Base-by-base conservation (phyloP, 1,140 invertebrate species). In the Nebria ingens region DNA sequence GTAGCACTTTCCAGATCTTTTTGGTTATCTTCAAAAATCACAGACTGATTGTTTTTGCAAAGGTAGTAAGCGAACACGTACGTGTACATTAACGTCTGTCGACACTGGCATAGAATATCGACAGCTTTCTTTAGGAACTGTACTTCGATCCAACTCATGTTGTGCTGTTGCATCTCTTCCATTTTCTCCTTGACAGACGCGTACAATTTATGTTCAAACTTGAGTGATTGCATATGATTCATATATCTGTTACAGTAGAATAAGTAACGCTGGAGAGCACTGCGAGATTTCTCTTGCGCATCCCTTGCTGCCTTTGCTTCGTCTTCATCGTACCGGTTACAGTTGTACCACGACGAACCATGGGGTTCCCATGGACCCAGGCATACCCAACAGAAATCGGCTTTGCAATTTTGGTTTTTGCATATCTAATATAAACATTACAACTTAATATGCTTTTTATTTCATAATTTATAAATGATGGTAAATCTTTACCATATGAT, bases 101-200 rank as follows among this genome's bases (percentile, higher is more conserved):
- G 79, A 75, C 96, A 99, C 68, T 92, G 89, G 75, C 93, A 97
- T 21, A 99, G 79, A 69, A 98, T 94, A 75, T 98, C 95, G 51
- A 98, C 95, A 53, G 95, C 95, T 73, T 95, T 95, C 72, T 95
- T 95, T 58, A 97, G 76, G 74, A 97, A 97, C 80, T 97, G 93
- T 49, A 97, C 93, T 82, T 99, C 97, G 66, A 98, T 98, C 96
- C 96, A 99, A 50, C 93, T 97, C 95, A 98, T 98, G 68, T 97
- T 97, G 70, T 97, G 93, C 65, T 97, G 93, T 68, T 98, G 94
- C 95, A 99, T 98, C 75, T 98, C 95, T 71, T 98, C 95, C 95
- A 98, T 98, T 76, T 98, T 98, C 65, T 91, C 86, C 71, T 96
- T 93, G 11, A 98, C 89, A 52, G 87, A 88, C 2, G 89, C 88